Evolutionary conservation across 2,113 vertebrate species (phyloP).

Genomic region (Sapajus apella): DNA sequence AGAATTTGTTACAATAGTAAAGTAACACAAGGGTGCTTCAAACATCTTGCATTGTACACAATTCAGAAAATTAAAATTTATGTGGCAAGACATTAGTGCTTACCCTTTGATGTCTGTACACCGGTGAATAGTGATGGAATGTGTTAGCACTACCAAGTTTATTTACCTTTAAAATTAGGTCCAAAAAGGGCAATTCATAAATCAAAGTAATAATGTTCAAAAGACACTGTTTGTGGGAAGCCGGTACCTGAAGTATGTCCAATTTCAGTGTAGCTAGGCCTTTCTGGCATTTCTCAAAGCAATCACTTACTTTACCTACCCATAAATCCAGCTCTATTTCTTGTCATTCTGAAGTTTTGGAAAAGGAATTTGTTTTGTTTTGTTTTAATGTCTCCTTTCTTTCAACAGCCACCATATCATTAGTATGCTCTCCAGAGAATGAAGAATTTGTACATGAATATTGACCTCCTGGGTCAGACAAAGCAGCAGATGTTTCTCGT

Average conservation of each 20-base stretch:
- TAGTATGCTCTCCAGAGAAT: neutral
- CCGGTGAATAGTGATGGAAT: neutral
- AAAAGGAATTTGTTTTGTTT: neutral
- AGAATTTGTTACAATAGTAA: slow-evolving; percentile 20
- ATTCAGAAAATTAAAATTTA: neutral
- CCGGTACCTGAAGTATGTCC: accelerated
- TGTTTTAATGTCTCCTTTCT: neutral
- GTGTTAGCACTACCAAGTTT: neutral
- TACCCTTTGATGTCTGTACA: neutral
- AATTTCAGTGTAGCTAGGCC: neutral
- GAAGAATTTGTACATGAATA: neutral
- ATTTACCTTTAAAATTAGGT: neutral
- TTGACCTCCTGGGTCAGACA: slow-evolving; percentile 22
- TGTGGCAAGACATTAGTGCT: neutral
- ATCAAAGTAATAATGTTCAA: neutral
- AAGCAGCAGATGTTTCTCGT: neutral
- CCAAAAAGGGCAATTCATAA: neutral
- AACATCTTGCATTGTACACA: neutral
- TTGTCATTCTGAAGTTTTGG: neutral
- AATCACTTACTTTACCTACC: neutral
- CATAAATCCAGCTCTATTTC: neutral
- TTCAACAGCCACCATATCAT: neutral
- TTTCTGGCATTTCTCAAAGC: neutral
- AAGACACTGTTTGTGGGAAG: neutral
- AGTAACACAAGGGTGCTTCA: neutral